Conservation (phyloP, 2,113 vertebrate genomes). For the Myrmophylax atrothorax region DNA sequence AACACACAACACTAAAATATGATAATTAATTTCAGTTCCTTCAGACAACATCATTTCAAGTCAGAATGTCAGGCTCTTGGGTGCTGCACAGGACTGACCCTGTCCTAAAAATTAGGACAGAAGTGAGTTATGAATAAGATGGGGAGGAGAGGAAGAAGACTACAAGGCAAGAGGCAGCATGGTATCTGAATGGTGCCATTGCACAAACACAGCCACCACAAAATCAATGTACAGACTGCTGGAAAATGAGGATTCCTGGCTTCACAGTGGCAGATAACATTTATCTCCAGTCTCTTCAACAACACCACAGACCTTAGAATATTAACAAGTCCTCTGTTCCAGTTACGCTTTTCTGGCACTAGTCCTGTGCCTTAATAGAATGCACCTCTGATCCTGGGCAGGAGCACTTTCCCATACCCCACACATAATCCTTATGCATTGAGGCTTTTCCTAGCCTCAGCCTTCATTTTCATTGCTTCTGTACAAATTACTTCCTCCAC, state of each 20-base stretch:
- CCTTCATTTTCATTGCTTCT: not conserved
- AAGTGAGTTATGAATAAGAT: not conserved
- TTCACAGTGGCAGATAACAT: not conserved
- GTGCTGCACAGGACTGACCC: not conserved
- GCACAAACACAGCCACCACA: not conserved
- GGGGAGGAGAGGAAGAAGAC: not conserved
- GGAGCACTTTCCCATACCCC: not conserved
- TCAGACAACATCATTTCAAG: not conserved
- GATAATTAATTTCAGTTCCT: not conserved
- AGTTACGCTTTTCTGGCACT: not conserved
- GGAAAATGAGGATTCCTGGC: not conserved
- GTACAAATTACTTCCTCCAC: not conserved
- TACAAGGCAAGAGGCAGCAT: not conserved
- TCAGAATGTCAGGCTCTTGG: not conserved
- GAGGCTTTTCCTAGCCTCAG: not conserved
- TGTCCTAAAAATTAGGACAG: not conserved
- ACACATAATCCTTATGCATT: fast-evolving
- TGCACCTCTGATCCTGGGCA: not conserved
- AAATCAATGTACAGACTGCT: not conserved
- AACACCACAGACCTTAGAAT: not conserved
- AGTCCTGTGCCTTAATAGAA: not conserved
- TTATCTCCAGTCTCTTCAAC: not conserved
- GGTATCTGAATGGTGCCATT: fast-evolving
- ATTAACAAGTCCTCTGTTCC: not conserved
- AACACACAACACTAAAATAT: not conserved